phyloP scores from a whole-genome alignment of 2,888 invertebrate species.

The Phytoseiulus persimilis region DNA sequence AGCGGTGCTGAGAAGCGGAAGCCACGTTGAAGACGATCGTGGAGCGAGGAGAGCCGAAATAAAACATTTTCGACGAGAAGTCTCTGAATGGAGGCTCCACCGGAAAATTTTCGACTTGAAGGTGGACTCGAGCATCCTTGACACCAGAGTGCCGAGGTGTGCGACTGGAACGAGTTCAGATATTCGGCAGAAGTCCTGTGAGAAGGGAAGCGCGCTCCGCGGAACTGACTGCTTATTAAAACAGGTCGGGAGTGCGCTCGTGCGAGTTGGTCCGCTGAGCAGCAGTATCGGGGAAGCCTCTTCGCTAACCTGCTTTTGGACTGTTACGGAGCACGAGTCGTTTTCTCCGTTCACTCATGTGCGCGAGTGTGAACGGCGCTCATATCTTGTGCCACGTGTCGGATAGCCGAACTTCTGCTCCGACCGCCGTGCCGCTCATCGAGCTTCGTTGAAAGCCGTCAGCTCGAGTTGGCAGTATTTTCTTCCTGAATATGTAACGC shows the following conservation, averaged over 20 bases:
- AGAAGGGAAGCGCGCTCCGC: background rate
- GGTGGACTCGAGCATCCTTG: too few relatives aligned
- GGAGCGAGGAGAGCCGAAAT: too few relatives aligned
- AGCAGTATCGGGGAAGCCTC: background rate
- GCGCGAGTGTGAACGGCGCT: background rate
- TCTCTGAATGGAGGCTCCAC: too few relatives aligned
- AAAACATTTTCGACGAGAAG: too few relatives aligned
- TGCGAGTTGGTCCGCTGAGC: background rate
- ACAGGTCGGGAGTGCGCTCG: background rate
- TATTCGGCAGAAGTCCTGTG: background rate
- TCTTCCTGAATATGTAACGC: too few relatives aligned
- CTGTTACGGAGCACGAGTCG: background rate
- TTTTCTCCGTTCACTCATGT: background rate
- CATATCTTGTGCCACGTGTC: conserved; percentile 5
- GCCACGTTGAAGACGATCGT: too few relatives aligned
- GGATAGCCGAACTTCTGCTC: background rate
- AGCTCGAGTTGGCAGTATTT: too few relatives aligned
- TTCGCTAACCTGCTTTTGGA: background rate
- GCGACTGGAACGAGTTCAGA: too few relatives aligned
- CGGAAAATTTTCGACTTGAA: too few relatives aligned
- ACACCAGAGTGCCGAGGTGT: too few relatives aligned
- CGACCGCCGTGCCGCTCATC: background rate
- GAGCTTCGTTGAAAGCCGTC: too few relatives aligned
- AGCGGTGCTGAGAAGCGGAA: background rate
- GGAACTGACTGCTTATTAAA: background rate